Percentiles rank a stretch among this genome's conserved stretches.
Conservation (phyloP, 1,140 invertebrate genomes). For the Meloidogyne chitwoodi region DNA sequence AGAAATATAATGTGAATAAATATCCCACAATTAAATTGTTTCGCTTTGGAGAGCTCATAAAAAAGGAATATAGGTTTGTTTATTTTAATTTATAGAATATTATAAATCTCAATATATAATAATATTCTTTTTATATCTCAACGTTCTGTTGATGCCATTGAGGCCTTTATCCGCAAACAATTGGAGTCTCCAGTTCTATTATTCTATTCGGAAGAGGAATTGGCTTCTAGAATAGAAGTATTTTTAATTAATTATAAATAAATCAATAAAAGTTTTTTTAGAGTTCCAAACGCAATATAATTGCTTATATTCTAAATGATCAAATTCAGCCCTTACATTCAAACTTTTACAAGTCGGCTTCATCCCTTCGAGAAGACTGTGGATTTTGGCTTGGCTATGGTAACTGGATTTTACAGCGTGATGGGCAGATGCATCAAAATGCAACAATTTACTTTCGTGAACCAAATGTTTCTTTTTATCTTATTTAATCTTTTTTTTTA, state of each 20-base stretch:
- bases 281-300: constrained; percentile 78
- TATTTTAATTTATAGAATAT: constrained; percentile 12
- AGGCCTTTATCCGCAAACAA: constrained; percentile 80
- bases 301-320: constrained; percentile 86
- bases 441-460: not conserved
- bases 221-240: constrained; percentile 43
- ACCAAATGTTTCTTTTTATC: not conserved
- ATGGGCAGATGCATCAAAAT: constrained; percentile 64
- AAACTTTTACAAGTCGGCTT: constrained; percentile 69
- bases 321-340: constrained; percentile 66
- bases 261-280: no score
- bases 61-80: constrained; percentile 79
- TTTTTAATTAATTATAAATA: constrained; percentile 34
- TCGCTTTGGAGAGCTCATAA: constrained; percentile 83
- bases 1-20: constrained; percentile 89
- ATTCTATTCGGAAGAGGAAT: constrained; percentile 39
- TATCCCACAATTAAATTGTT: constrained; percentile 97
- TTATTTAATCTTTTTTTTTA: no score
- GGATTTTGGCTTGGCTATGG: constrained; percentile 87
- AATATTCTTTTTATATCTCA: constrained; percentile 60
- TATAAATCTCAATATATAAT: no score
- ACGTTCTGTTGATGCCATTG: constrained; percentile 77
- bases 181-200: constrained; percentile 66
- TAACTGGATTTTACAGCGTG: constrained; percentile 65
- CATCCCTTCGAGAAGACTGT: constrained; percentile 83